phyloP scores from a whole-genome alignment of 2,797 vertebrate genomes.

The Cercopithecus petaurista region DNA sequence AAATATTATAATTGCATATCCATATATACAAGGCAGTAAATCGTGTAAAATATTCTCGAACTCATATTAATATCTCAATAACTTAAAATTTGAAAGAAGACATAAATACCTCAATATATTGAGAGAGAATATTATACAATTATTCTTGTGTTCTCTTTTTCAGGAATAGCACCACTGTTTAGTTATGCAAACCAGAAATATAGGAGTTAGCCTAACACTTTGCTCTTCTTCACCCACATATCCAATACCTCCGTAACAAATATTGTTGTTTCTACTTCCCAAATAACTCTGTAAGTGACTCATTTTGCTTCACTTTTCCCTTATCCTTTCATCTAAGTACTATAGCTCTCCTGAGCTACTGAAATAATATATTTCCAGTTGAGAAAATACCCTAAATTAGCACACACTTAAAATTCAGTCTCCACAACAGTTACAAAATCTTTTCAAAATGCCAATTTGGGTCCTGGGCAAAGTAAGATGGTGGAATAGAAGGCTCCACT shows the following conservation, averaged over 20 bases:
- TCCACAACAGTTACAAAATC: not conserved
- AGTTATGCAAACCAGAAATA: not conserved
- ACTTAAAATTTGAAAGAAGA: slow-evolving; percentile 35
- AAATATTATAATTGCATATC: not conserved
- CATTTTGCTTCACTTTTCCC: not conserved
- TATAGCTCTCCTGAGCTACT: not conserved
- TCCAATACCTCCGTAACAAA: not conserved
- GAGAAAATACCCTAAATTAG: not conserved
- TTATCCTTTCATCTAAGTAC: not conserved
- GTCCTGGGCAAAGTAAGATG: not conserved
- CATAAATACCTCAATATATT: not conserved
- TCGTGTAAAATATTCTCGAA: not conserved
- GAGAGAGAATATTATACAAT: not conserved
- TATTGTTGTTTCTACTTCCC: not conserved
- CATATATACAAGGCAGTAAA: not conserved
- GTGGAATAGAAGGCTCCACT: not conserved
- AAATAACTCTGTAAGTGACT: not conserved
- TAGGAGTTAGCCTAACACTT: not conserved
- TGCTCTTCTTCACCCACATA: not conserved
- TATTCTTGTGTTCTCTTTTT: not conserved
- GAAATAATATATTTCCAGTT: not conserved
- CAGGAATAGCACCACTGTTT: not conserved
- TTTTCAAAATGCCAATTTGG: not conserved
- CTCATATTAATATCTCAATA: slow-evolving; percentile 20
- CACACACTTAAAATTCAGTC: not conserved